A percentile compares a stretch with the other conserved stretches of the same genome.
Conservation (phyloP, 1,140 invertebrate genomes). For the Eciton burchellii region DNA sequence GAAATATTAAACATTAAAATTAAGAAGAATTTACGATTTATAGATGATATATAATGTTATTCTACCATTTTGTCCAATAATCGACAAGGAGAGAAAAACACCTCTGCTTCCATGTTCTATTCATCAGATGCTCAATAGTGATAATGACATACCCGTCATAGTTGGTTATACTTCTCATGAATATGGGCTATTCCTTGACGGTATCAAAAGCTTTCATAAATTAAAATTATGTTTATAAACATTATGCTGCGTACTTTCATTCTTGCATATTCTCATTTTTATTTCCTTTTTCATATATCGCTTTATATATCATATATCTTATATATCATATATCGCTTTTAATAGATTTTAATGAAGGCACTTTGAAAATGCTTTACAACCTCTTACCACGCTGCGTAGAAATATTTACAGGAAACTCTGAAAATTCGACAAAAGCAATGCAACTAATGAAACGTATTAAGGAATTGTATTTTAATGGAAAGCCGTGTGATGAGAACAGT, state of each 20-base stretch:
- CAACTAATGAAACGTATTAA: conserved; percentile 16
- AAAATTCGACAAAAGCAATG: not conserved
- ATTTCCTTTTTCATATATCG: no score
- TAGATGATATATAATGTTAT: not conserved
- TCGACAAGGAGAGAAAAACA: conserved; percentile 30
- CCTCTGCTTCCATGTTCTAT: conserved; percentile 60
- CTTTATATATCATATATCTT: not conserved
- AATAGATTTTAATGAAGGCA: conserved; percentile 28
- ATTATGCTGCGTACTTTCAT: no score
- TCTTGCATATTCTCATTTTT: no score
- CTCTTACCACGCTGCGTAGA: not conserved
- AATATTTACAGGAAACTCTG: not conserved
- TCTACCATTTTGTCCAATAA: conserved; percentile 14
- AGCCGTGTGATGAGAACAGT: conserved; percentile 15
- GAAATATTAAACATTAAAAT: not conserved
- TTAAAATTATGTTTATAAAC: not conserved
- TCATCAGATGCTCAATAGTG: conserved; percentile 18
- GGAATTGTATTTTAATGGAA: conserved; percentile 48
- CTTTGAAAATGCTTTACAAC: not conserved
- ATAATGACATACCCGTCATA: conserved; percentile 60
- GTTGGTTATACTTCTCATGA: conserved; percentile 62
- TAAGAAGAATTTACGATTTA: not conserved
- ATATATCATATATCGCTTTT: conserved; percentile 4
- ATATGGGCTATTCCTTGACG: conserved; percentile 47
- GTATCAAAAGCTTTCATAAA: conserved; percentile 29